Percentiles rank a stretch among this genome's conserved stretches.
These are phyloP conservation scores for Campoletis sonorensis DNA, from an alignment of 1,140 invertebrate genomes.

Conservation along the genomic window DNA sequence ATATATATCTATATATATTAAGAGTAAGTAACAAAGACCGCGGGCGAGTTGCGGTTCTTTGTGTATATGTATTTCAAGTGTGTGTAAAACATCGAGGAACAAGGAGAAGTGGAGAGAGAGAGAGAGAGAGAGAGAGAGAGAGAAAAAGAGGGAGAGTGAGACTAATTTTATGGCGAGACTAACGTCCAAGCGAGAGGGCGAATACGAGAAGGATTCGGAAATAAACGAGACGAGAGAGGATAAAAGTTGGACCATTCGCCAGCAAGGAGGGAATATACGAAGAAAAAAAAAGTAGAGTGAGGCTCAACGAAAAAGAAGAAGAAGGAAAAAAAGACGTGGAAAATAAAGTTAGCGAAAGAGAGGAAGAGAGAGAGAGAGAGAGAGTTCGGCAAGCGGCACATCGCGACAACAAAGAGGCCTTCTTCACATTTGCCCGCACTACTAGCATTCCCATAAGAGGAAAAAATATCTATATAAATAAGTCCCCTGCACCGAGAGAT, in stretches of 20 bases:
- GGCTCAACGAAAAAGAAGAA: conserved; percentile 39
- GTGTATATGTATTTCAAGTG: neutral
- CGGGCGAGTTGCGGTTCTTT: conserved; percentile 14
- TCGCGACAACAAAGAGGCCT: conserved; percentile 64
- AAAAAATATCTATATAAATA: neutral
- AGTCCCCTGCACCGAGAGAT: conserved; percentile 14
- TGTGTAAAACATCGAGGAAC: neutral
- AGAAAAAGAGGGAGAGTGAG: conserved; percentile 33
- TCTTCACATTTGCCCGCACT: conserved; percentile 30
- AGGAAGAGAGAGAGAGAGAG: conserved; percentile 27
- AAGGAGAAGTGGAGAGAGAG: conserved; percentile 15
- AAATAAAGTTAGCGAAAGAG: conserved; percentile 20
- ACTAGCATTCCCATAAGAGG: neutral
- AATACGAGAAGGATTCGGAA: conserved; percentile 29
- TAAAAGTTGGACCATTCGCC: conserved; percentile 23
- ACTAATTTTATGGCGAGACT: conserved; percentile 32
- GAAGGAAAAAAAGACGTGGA: conserved; percentile 20
- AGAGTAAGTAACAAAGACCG: conserved; percentile 25
- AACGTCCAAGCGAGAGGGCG: conserved; percentile 25
- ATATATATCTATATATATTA: neutral
- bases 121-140: conserved; percentile 27
- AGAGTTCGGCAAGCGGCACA: conserved; percentile 59
- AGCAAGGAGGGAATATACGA: conserved; percentile 36
- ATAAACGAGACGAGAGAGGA: conserved; percentile 38
- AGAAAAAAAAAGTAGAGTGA: conserved; percentile 37